Conservation (phyloP, 2,113 vertebrate genomes). For the Clarias gariepinus region DNA sequence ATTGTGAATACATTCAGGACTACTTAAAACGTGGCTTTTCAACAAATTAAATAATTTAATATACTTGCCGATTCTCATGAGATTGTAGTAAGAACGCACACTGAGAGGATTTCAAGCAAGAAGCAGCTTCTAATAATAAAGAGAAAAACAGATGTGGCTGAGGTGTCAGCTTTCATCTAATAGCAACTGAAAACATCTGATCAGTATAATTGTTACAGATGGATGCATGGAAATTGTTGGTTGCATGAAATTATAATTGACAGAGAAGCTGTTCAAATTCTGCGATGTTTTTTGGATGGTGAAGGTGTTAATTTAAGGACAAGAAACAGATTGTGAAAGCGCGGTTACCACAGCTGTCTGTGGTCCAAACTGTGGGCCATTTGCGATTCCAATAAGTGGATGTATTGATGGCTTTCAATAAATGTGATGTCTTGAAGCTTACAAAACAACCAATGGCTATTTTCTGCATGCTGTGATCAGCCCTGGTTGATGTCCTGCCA, state of each 20-base stretch:
- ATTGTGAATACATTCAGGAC: too few relatives aligned
- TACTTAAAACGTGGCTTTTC: too few relatives aligned
- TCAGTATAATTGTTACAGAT: conserved; percentile 8
- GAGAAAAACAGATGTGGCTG: too few relatives aligned
- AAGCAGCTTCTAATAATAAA: too few relatives aligned
- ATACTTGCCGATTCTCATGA: too few relatives aligned
- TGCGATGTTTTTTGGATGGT: background rate
- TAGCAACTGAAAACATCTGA: conserved; percentile 12
- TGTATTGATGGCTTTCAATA: conserved; percentile 7
- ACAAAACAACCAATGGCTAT: conserved; percentile 47
- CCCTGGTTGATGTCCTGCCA: conserved; percentile 21
- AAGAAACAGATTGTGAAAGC: background rate
- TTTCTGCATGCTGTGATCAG: conserved; percentile 34
- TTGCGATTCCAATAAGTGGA: conserved; percentile 12
- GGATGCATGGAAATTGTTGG: conserved; percentile 15
- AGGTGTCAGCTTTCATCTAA: background rate
- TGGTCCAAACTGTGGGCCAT: conserved; percentile 40
- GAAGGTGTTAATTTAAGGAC: conserved; percentile 26
- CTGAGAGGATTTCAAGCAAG: too few relatives aligned
- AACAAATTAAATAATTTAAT: too few relatives aligned
- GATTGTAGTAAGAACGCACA: too few relatives aligned
- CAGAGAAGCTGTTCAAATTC: conserved; percentile 16
- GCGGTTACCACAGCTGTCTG: conserved; percentile 40
- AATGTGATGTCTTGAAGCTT: conserved; percentile 34
- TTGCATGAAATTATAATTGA: conserved; percentile 3